A percentile compares a stretch with the other conserved stretches of the same genome.
Conservation (phyloP, 2,797 vertebrate genomes). For the Darevskia mixta region DNA sequence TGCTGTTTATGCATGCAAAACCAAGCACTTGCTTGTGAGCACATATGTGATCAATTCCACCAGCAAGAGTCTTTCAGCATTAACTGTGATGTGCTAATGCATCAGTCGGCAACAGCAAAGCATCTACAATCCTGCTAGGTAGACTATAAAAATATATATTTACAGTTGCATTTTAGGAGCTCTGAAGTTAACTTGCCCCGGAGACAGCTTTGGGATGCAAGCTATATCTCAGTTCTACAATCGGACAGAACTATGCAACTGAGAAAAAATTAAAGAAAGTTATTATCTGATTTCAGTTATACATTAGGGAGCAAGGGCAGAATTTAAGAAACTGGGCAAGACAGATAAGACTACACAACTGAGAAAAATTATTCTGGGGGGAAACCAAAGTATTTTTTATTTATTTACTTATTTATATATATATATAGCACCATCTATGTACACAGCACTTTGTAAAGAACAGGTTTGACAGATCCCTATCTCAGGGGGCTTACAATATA, state of each 20-base stretch:
- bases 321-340: neutral
- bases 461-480: neutral
- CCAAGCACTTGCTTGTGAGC: neutral
- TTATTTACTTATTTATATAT: neutral
- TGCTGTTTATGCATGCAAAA: neutral
- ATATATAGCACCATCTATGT: neutral
- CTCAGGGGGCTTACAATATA: neutral
- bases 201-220: neutral
- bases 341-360: neutral
- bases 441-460: neutral
- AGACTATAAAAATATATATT: constrained; percentile 56
- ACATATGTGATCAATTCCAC: neutral
- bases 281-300: neutral
- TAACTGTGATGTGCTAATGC: constrained; percentile 49
- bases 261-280: neutral
- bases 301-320: neutral
- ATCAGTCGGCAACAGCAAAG: constrained; percentile 66
- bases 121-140: constrained; percentile 68
- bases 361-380: neutral
- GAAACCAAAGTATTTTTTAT: neutral
- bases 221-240: neutral
- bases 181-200: neutral
- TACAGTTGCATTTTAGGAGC: constrained; percentile 57
- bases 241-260: neutral
- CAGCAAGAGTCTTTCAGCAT: constrained; percentile 59